Conservation (phyloP, 2,113 vertebrate species). For the Phycodurus eques region DNA sequence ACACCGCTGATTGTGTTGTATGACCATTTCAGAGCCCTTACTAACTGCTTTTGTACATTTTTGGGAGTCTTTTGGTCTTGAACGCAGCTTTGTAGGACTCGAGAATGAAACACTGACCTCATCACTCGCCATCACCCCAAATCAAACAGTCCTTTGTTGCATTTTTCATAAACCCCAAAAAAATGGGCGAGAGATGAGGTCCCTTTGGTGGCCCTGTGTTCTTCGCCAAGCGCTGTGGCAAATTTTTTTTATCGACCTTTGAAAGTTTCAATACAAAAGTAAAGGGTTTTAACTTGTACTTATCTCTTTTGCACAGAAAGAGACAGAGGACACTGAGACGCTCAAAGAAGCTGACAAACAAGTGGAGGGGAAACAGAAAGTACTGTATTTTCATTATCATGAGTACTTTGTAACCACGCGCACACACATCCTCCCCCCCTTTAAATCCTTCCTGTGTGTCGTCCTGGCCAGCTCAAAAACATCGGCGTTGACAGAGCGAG, state of each 20-base stretch:
- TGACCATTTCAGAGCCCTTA: too few species aligned
- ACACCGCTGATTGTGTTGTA: too few species aligned
- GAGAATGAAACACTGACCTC: neutral
- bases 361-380: conserved; percentile 36
- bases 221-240: neutral
- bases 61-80: neutral
- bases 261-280: neutral
- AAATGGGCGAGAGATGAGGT: neutral
- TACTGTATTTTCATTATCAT: conserved; percentile 22
- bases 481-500: conserved; percentile 38
- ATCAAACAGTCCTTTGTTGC: neutral
- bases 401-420: conserved; percentile 30
- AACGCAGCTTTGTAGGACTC: neutral
- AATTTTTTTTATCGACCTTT: neutral
- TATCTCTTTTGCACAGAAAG: conserved; percentile 40
- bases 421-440: conserved; percentile 1
- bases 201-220: neutral
- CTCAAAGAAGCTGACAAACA: conserved; percentile 24
- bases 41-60: neutral
- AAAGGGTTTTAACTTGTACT: neutral
- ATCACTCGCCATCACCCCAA: neutral
- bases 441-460: conserved; percentile 20
- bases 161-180: neutral
- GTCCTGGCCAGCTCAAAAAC: conserved; percentile 48
- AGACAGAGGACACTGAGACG: conserved; percentile 23